Evolutionary conservation across 1,140 invertebrate genomes (phyloP), one percentile per base, ranked within the genome.

Genomic region (Palaemon carinicauda): DNA sequence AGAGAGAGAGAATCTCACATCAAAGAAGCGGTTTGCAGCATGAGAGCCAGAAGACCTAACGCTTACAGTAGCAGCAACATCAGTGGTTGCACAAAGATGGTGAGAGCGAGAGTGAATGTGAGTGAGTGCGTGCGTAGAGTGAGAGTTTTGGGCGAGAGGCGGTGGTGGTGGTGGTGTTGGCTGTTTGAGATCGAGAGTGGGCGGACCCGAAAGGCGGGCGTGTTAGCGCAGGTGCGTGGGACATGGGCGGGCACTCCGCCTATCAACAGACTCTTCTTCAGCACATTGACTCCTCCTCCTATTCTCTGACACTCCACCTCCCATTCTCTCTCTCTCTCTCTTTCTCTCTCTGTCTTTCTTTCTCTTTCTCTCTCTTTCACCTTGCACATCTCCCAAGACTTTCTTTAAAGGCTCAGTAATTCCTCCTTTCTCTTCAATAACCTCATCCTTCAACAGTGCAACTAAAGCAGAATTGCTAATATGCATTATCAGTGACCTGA

Each of bases 211-310:
- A 51, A 27, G 74, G 83, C 33, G 77, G 75, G 75, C 60, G 83
- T 86, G 83, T 27, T 17, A 50, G 83, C 83, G 83, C 83, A 86
- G 83, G 83, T 86, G 83, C 77, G 71, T 78, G 29, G 74, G n/a
- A 53, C 21, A 24, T 31, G 77, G 29, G 29, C 21, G 56, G 24
- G 52, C 17, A 31, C 50, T 31, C 83, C 79, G 60, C 83, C 83
- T 86, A 86, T 86, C 83, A 86, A 15, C 41, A 80, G 21, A 50
- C 83, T 71, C 51, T 29, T 65, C 21, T 24, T 51, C 15, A 24
- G 54, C 54, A 41, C 50, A 21, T 52, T 80, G 52, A 56, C 83
- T 86, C 83, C 83, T 71, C 83, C 75, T 71, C 19, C 77, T 74
- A n/a, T 51, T 79, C 52, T 52, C 29, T 54, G 3, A 27, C 24